phyloP scores from a whole-genome alignment of 2,888 invertebrate species.

The Pristionchus arcanus region DNA sequence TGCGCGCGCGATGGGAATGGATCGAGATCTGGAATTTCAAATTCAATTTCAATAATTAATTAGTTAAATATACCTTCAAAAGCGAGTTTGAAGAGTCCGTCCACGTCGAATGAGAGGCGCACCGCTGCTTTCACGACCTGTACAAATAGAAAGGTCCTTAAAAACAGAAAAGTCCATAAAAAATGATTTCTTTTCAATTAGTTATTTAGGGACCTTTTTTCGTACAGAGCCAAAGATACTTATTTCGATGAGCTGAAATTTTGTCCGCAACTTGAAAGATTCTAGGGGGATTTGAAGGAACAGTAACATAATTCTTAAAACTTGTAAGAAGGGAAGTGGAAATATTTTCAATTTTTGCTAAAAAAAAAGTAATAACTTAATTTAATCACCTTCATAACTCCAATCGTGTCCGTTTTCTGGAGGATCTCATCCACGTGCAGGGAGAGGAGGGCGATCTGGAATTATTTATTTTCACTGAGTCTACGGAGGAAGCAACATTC shows the following conservation, averaged over 20 bases:
- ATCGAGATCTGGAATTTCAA: slow-evolving; percentile 76
- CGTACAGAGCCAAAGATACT: too few relatives aligned
- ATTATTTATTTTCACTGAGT: not conserved
- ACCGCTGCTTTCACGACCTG: slow-evolving; percentile 81
- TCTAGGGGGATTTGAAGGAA: too few relatives aligned
- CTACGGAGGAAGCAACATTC: not conserved
- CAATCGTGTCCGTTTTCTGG: slow-evolving; percentile 81
- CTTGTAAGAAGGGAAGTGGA: not conserved
- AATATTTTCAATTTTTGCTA: not conserved
- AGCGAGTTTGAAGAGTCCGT: slow-evolving; percentile 81
- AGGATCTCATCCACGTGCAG: slow-evolving; percentile 81
- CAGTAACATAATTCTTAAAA: too few relatives aligned
- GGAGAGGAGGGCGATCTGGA: slow-evolving; percentile 80
- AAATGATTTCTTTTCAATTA: too few relatives aligned
- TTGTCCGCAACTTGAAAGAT: too few relatives aligned
- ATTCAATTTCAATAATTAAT: not conserved
- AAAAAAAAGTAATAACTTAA: not conserved
- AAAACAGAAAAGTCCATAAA: too few relatives aligned
- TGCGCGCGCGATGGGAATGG: slow-evolving; percentile 81
- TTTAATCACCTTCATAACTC: slow-evolving; percentile 80
- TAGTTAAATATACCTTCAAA: slow-evolving; percentile 41
- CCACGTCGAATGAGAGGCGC: slow-evolving; percentile 81
- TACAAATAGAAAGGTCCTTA: not conserved
- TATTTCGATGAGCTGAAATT: too few relatives aligned
- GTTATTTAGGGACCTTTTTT: too few relatives aligned